phyloP scores from a whole-genome alignment of 2,888 invertebrate genomes.

The Acronicta aceris region DNA sequence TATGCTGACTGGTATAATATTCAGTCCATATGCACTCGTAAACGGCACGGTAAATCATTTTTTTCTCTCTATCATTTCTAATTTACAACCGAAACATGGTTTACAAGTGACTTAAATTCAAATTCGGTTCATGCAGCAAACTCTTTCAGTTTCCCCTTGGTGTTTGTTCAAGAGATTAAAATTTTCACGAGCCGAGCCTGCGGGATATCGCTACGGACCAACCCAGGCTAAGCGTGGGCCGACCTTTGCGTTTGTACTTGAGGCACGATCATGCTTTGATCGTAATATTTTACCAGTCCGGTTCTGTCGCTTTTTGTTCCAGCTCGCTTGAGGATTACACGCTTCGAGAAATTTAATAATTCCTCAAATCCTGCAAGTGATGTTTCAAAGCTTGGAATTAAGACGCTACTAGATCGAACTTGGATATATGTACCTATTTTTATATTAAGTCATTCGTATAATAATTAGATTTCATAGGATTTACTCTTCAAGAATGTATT shows the following conservation, averaged over 20 bases:
- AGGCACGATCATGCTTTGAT: conserved; percentile 66
- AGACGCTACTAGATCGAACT: conserved; percentile 53
- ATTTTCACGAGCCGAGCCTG: conserved; percentile 2
- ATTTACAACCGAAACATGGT: not conserved
- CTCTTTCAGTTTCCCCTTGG: conserved; percentile 1
- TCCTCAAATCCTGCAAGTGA: conserved; percentile 71
- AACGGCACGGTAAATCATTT: too few relatives aligned
- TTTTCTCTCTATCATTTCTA: not conserved
- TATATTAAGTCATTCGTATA: not conserved
- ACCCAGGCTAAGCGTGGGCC: conserved; percentile 11
- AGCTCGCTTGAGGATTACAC: conserved; percentile 64
- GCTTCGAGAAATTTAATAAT: conserved; percentile 71
- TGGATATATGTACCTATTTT: conserved; percentile 34
- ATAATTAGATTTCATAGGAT: not conserved
- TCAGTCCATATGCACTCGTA: too few relatives aligned
- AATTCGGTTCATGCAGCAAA: conserved; percentile 7
- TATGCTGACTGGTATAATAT: too few relatives aligned
- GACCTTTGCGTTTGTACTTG: conserved; percentile 60
- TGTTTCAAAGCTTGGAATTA: conserved; percentile 65
- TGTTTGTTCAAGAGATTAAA: conserved; percentile 29
- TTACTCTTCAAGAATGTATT: too few relatives aligned
- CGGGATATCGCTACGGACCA: conserved; percentile 5
- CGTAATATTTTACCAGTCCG: conserved; percentile 69
- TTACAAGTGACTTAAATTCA: conserved; percentile 2
- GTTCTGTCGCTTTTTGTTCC: conserved; percentile 68